Conservation (phyloP, 2,113 vertebrate species). For the Myocastor coypus region DNA sequence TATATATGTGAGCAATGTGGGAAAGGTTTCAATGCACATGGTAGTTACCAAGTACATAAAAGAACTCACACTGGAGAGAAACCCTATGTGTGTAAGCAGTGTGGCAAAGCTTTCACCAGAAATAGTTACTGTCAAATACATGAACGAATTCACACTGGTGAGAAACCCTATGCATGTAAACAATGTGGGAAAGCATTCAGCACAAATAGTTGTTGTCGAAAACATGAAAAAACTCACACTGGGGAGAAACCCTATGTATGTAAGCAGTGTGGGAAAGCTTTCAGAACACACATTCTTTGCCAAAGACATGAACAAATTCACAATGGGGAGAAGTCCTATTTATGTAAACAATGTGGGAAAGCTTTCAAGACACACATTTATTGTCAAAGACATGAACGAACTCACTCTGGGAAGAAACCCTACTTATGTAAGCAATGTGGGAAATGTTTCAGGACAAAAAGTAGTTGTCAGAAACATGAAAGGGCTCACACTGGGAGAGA, state of each 20-base stretch:
- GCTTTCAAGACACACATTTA: neutral
- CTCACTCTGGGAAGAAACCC: neutral
- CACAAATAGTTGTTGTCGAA: neutral
- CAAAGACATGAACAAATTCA: neutral
- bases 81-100: neutral
- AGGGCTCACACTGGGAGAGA: neutral
- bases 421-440: neutral
- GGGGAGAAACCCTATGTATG: neutral
- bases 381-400: neutral
- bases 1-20: neutral
- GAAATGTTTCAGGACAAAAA: neutral
- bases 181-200: neutral
- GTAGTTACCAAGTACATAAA: neutral
- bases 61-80: neutral
- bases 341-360: neutral
- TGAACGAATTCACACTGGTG: neutral
- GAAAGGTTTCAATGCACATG: neutral
- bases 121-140: neutral
- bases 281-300: neutral
- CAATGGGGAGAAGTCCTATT: neutral
- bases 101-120: neutral
- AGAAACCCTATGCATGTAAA: neutral
- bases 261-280: neutral
- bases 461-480: neutral
- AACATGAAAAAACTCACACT: neutral